Base-by-base conservation (phyloP, 2,888 invertebrate genomes). In the Dynastes hyllus region DNA sequence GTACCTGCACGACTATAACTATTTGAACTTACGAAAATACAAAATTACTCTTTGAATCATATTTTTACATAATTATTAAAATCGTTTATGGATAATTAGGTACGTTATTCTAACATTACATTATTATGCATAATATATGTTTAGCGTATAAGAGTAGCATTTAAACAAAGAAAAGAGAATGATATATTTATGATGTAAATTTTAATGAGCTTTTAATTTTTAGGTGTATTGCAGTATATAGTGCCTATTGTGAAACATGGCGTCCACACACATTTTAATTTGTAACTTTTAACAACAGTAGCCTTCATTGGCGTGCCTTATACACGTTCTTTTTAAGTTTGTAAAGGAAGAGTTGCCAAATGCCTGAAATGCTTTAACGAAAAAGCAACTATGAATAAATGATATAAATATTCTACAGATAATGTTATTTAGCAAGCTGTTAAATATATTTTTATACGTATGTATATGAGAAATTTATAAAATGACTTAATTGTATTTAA, bases 31-130 rank as follows among this genome's bases (percentile, higher is more conserved):
- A 45, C 11, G 8, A 45, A 0, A 45, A 6, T 4, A 63, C 2
- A 32, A 13, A 63, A 63, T 63, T 29, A 13, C 27, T 13, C 50
- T 51, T 69, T 40, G 69, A 77, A 69, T 69, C 67, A 66, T 77
- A 77, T 65, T 77, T 63, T 65, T 65, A 77, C 55, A 67, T 66
- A 77, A 65, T 66, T 77, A 77, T 77, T 76, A 76, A 76, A 66
- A 58, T 69, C 32, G 73, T 61, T 75, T 75, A 75, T 75, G 45
- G 37, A 32, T 16, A 45, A 51, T 51, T 29, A 32, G 55, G 50
- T 45, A 37, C 53, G 67, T 69, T 32, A 13, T 77, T 55, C 67
- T 58, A 69, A 51, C 53, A 22, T 16, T 53, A 77, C 32, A 16
- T 58, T 76, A 77, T 75, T 76, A 58, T 66, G 69, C 40, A 53